Evolutionary conservation across 2,797 vertebrate genomes (phyloP).

Genomic region (Protosalanx chinensis): DNA sequence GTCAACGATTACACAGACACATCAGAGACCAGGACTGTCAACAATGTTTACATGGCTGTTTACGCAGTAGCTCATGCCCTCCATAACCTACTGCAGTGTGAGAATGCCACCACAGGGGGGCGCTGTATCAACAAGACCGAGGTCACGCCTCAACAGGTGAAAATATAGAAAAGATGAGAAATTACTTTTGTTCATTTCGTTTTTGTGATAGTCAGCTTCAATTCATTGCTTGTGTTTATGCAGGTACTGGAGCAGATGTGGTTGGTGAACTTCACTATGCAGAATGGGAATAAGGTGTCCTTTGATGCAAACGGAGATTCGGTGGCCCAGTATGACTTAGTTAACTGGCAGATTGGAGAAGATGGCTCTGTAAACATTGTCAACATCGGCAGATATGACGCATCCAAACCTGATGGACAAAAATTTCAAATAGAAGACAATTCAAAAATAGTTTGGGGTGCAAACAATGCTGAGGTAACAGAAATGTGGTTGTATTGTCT

Average conservation of each 20-base stretch:
- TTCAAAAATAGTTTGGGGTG: conserved; percentile 55
- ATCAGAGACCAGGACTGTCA: conserved; percentile 52
- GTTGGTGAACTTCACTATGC: conserved; percentile 61
- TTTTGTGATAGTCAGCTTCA: background rate
- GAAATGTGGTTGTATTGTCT: background rate
- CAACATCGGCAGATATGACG: conserved; percentile 62
- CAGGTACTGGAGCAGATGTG: conserved; percentile 61
- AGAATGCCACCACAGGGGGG: conserved; percentile 55
- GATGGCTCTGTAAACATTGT: conserved; percentile 56
- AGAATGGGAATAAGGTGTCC: conserved; percentile 53
- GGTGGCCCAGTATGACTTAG: conserved; percentile 59
- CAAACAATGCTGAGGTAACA: conserved; percentile 49
- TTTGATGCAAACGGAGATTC: conserved; percentile 67
- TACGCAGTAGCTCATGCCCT: conserved; percentile 62
- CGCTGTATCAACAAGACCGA: conserved; percentile 52
- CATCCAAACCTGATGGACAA: conserved; percentile 44
- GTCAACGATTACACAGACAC: conserved; percentile 61
- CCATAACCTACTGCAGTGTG: conserved; percentile 56
- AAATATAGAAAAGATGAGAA: background rate
- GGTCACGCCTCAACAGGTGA: conserved; percentile 56
- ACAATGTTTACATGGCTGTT: conserved; percentile 65
- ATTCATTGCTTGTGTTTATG: background rate
- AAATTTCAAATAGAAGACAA: conserved; percentile 47
- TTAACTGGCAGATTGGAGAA: conserved; percentile 67
- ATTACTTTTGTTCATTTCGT: background rate